A percentile compares a stretch with the other conserved stretches of the same genome.
Evolutionary conservation across 1,140 invertebrate genomes (phyloP).

Genomic region (Calephelis nemesis): DNA sequence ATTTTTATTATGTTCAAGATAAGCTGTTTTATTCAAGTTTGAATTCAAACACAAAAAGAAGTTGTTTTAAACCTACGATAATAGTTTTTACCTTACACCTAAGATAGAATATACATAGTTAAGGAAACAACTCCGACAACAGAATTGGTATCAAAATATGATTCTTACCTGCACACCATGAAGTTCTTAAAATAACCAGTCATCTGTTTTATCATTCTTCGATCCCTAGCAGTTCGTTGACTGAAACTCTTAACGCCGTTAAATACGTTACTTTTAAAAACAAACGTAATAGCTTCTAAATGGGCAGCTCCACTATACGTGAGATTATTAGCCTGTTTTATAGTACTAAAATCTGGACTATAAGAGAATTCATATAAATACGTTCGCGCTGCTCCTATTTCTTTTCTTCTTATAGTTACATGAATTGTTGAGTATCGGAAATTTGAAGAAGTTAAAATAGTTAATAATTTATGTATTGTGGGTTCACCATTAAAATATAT

Average conservation of each 20-base stretch:
- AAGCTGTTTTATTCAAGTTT: too few species aligned
- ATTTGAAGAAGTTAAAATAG: background rate
- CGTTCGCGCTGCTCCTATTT: background rate
- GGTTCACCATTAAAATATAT: background rate
- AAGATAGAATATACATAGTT: too few species aligned
- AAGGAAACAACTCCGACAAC: too few species aligned
- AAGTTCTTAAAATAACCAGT: constrained; percentile 2
- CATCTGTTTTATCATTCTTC: background rate
- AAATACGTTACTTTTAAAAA: background rate
- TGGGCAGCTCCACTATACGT: background rate
- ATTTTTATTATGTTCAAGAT: too few species aligned
- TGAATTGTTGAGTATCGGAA: background rate
- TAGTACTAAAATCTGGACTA: background rate
- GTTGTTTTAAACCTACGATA: too few species aligned
- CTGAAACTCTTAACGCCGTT: background rate
- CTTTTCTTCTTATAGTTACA: background rate
- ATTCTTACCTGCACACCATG: background rate
- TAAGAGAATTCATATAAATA: background rate
- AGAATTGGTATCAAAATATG: too few species aligned
- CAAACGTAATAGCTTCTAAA: background rate
- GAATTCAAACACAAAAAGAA: too few species aligned
- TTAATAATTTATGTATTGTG: background rate
- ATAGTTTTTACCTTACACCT: too few species aligned
- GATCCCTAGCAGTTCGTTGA: background rate
- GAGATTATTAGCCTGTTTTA: background rate